These are phyloP conservation scores for Chloebia gouldiae DNA, from an alignment of 2,113 vertebrate species.

Conservation along the genomic window DNA sequence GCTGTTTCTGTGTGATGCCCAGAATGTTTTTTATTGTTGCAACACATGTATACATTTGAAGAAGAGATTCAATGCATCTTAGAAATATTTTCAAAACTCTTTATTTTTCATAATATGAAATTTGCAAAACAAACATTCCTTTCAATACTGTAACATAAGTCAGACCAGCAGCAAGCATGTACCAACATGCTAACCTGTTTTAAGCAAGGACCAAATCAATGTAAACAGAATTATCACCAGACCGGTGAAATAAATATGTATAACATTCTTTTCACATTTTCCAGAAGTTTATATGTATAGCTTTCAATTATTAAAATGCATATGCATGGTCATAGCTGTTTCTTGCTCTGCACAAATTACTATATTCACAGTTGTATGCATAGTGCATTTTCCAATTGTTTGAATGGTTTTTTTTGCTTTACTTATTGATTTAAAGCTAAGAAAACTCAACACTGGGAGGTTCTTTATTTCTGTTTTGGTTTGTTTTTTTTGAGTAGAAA, in stretches of 20 bases:
- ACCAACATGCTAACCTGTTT: neutral
- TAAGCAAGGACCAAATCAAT: neutral
- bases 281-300: neutral
- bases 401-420: neutral
- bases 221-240: neutral
- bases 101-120: neutral
- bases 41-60: neutral
- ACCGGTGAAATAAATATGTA: neutral
- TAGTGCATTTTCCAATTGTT: neutral
- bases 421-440: neutral
- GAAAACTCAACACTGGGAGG: neutral
- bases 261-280: neutral
- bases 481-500: neutral
- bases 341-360: neutral
- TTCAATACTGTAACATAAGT: neutral
- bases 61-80: neutral
- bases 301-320: neutral
- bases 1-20: neutral
- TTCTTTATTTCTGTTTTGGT: neutral
- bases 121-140: neutral
- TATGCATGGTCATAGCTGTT: neutral
- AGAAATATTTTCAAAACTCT: neutral
- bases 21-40: neutral
- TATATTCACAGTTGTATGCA: neutral
- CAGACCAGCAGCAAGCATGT: neutral